Conservation (phyloP, 2,797 vertebrate genomes). For the Periophthalmus magnuspinnatus region DNA sequence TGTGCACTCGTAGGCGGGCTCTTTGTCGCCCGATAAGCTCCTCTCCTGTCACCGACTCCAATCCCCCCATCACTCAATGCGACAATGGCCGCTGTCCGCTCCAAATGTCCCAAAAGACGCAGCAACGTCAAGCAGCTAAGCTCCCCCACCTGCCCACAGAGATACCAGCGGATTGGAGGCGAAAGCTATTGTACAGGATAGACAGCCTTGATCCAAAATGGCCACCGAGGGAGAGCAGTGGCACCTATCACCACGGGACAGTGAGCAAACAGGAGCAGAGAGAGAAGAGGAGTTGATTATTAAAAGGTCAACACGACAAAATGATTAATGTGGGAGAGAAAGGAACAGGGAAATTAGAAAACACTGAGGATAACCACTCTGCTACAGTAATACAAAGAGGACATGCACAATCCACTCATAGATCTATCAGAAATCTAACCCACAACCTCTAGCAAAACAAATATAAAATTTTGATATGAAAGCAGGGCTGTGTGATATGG, state of each 20-base stretch:
- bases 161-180: slow-evolving; percentile 68
- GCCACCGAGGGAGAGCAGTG: slow-evolving; percentile 5
- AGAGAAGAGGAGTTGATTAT: slow-evolving; percentile 49
- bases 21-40: slow-evolving; percentile 54
- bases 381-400: too few species aligned
- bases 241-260: slow-evolving; percentile 56
- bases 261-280: slow-evolving; percentile 23
- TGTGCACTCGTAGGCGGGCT: neutral
- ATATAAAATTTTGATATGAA: too few species aligned
- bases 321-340: slow-evolving; percentile 61
- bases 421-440: neutral
- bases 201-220: slow-evolving; percentile 33
- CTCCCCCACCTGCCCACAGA: slow-evolving; percentile 70
- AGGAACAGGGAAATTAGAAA: neutral
- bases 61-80: slow-evolving; percentile 71
- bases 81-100: slow-evolving; percentile 70
- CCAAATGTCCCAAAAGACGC: slow-evolving; percentile 31
- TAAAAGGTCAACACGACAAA: slow-evolving; percentile 64
- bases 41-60: slow-evolving; percentile 65
- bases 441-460: neutral
- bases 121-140: slow-evolving; percentile 57
- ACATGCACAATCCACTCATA: too few species aligned
- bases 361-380: neutral
- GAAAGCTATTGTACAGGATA: slow-evolving; percentile 57
- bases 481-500: too few species aligned